Conservation (phyloP, 2,113 vertebrate genomes). For the Microcebus lehilahytsara region DNA sequence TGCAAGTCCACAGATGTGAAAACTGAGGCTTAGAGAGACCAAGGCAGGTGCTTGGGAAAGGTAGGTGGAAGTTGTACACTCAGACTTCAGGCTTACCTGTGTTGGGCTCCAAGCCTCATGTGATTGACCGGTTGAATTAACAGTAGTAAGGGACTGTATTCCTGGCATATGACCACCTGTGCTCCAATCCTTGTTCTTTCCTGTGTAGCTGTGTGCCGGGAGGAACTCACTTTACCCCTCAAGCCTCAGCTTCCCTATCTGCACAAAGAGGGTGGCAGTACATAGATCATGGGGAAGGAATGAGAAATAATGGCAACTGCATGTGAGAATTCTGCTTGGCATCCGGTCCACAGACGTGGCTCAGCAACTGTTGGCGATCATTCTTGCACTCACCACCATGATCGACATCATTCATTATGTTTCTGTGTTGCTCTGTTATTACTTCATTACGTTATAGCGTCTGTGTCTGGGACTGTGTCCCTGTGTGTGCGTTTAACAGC, state of each 20-base stretch:
- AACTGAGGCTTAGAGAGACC: background rate
- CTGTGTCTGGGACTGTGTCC: background rate
- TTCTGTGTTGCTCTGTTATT: background rate
- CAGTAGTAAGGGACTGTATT: background rate
- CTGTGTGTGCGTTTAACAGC: background rate
- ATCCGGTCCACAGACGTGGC: background rate
- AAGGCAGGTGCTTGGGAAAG: background rate
- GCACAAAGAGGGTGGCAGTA: background rate
- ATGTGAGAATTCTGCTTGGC: background rate
- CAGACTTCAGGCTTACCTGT: background rate
- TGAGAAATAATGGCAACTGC: background rate
- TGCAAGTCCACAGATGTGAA: background rate
- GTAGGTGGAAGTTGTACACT: background rate
- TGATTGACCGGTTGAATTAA: background rate
- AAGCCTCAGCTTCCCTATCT: background rate
- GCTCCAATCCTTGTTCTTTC: background rate
- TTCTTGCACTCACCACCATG: fast-evolving
- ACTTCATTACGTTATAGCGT: background rate
- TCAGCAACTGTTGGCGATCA: fast-evolving
- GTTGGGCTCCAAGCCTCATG: too few species aligned
- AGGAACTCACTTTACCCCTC: background rate
- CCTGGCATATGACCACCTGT: too few species aligned
- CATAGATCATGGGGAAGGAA: fast-evolving
- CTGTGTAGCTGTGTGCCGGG: fast-evolving
- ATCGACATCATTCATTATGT: background rate